A percentile compares a stretch with the other conserved stretches of the same genome.
phyloP scores from a whole-genome alignment of 2,888 invertebrate genomes.

The Actias luna region DNA sequence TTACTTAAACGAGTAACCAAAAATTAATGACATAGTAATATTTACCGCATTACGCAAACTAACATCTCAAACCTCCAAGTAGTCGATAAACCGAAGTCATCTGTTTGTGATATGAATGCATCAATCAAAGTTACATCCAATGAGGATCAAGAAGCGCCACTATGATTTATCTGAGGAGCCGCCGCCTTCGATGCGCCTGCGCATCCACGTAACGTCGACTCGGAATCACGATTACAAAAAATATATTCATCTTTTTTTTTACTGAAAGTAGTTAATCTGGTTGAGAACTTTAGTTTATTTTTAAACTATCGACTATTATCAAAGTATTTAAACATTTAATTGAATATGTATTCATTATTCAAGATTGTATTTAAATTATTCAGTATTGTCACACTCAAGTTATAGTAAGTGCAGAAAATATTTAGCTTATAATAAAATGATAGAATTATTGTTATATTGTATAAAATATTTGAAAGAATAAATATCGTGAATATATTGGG shows the following conservation, averaged over 20 bases:
- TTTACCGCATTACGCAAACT: conserved; percentile 30
- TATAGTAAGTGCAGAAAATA: too few relatives aligned
- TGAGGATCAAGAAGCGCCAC: conserved; percentile 74
- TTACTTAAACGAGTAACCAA: neutral
- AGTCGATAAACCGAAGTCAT: conserved; percentile 34
- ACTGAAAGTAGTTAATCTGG: conserved; percentile 21
- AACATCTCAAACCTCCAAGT: conserved; percentile 23
- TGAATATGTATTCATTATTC: too few relatives aligned
- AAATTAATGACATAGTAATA: neutral
- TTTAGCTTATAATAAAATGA: too few relatives aligned
- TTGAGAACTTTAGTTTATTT: neutral
- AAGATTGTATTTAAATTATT: too few relatives aligned
- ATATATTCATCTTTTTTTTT: conserved; percentile 23
- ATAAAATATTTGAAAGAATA: too few relatives aligned
- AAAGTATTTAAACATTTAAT: too few relatives aligned
- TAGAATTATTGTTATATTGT: too few relatives aligned
- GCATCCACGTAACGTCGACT: conserved; percentile 34
- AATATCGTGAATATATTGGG: too few relatives aligned
- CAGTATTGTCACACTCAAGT: too few relatives aligned
- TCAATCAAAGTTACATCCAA: conserved; percentile 70
- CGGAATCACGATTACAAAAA: conserved; percentile 44
- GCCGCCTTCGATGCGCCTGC: conserved; percentile 32
- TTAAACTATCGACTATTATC: neutral
- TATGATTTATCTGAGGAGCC: conserved; percentile 62
- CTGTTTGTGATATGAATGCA: conserved; percentile 33